phyloP scores from a whole-genome alignment of 2,797 vertebrate species.

The Tarsius wallacei region DNA sequence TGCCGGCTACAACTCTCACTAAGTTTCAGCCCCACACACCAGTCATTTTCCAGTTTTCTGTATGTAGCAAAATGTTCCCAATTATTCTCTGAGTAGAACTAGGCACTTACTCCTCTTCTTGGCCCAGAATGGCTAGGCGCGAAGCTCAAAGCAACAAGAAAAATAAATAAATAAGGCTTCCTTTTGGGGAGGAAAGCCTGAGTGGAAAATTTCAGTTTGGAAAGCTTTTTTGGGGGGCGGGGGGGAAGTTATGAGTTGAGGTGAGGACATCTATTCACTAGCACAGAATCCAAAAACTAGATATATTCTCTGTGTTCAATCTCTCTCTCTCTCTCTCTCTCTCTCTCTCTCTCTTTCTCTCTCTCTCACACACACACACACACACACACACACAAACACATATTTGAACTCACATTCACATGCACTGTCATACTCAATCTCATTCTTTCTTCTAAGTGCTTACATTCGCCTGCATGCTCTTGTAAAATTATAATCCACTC shows the following conservation, averaged over 20 bases:
- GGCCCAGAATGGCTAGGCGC: slow-evolving; percentile 51
- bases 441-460: neutral
- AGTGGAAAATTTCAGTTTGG: slow-evolving; percentile 80
- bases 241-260: slow-evolving; percentile 65
- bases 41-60: slow-evolving; percentile 82
- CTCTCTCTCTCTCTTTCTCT: neutral
- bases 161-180: slow-evolving; percentile 47
- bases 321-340: neutral
- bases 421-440: neutral
- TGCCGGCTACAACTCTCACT: slow-evolving; percentile 69
- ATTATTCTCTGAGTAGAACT: slow-evolving; percentile 79
- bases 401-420: neutral
- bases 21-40: slow-evolving; percentile 65
- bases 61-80: slow-evolving; percentile 82
- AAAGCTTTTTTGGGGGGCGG: slow-evolving; percentile 49
- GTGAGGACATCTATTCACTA: neutral
- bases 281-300: neutral
- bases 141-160: slow-evolving; percentile 55
- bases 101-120: slow-evolving; percentile 58
- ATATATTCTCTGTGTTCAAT: neutral
- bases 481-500: neutral
- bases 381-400: neutral
- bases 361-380: neutral
- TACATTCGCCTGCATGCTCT: neutral
- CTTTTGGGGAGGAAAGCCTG: slow-evolving; percentile 32